Percentiles rank a stretch among this genome's conserved stretches.
phyloP scores from a whole-genome alignment of 35 echinoderm and acorn worm species.

The Chiridota heheva region DNA sequence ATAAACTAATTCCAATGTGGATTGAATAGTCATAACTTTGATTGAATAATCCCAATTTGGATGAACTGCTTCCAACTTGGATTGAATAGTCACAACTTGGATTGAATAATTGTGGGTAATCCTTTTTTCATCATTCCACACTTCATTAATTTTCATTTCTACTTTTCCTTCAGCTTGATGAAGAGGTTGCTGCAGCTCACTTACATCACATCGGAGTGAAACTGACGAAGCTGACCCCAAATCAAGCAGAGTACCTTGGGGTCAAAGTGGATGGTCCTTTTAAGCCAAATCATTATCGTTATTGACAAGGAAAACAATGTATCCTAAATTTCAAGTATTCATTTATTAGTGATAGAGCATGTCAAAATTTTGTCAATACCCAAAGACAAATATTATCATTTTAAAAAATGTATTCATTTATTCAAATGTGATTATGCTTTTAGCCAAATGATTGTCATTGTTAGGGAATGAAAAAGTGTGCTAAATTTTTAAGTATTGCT shows the following conservation, averaged over 20 bases:
- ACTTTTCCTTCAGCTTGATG: slow-evolving; percentile 22
- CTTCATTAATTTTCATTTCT: background rate
- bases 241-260: slow-evolving; percentile 9
- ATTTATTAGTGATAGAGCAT: too few relatives aligned
- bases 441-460: too few relatives aligned
- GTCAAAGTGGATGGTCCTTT: slow-evolving; percentile 7
- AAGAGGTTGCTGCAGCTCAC: slow-evolving; percentile 28
- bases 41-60: background rate
- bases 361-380: too few relatives aligned
- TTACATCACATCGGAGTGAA: slow-evolving; percentile 25
- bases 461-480: too few relatives aligned
- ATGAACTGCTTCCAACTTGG: background rate
- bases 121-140: background rate
- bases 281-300: slow-evolving; percentile 39
- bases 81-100: background rate
- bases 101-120: background rate
- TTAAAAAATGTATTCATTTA: too few relatives aligned
- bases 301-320: too few relatives aligned
- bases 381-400: too few relatives aligned
- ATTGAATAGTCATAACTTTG: background rate
- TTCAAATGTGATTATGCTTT: too few relatives aligned
- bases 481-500: too few relatives aligned
- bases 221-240: background rate
- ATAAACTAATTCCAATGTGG: background rate
- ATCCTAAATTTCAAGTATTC: too few relatives aligned